Evolutionary conservation across 2,888 invertebrate species (phyloP), one percentile per base, ranked within the genome.

Genomic region (Strigamia crassipes): DNA sequence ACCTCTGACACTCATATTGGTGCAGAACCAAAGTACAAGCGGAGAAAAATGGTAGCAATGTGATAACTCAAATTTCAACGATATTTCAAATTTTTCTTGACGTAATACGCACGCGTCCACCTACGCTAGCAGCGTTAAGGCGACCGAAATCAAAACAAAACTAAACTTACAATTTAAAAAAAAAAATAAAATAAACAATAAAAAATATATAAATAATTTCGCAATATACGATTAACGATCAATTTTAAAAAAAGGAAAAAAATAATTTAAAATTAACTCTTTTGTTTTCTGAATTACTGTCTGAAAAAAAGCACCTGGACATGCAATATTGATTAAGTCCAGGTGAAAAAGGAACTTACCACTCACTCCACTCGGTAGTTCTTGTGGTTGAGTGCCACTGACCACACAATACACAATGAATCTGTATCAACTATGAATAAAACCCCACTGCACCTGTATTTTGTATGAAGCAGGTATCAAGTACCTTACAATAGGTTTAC

Each of bases 271-370:
- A 38, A 9, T 38, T 38, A 38, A 38, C 6, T 38, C 10, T 38
- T 38, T 38, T 38, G 38, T 38, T 38, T 38, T 38, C 38, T 38
- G 38, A 10, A 38, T 10, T 38, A 38, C 38, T 38, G 38, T 2
- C 56, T 56, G 56, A 56, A 56, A 56, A 18, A 2, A 18, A 56
- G 18, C 56, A 56, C 56, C 56, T 56, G 56, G 56, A 18, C 18
- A 56, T 56, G 56, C 56, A 56, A 56, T 56, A 56, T 56, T 56
- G 56, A 56, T 56, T 56, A 56, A 56, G 56, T n/a, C 56, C 56
- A 56, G 56, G 56, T 56, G 56, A 56, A 56, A 56, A 56, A 56
- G 56, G 56, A 56, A 56, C 56, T 56, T 56, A 18, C 56, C 56
- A 56, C 56, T 56, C 56, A 18, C 56, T 18, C 56, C 18, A 56